Base-by-base conservation (phyloP, 1,140 invertebrate species). In the Brachionus plicatilis region DNA sequence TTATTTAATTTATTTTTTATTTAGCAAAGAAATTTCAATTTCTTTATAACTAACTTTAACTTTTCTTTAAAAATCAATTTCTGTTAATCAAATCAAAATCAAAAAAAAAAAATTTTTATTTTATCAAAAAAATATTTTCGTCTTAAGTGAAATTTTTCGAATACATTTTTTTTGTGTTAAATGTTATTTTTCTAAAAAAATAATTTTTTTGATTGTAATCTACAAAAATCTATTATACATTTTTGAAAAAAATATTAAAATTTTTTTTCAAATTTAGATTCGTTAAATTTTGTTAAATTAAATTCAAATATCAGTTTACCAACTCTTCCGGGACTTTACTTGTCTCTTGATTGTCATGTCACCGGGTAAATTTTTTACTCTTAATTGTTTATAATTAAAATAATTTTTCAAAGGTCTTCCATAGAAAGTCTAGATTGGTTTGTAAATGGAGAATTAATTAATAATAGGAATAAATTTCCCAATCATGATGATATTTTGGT, bases 281-380 rank as follows among this genome's bases (percentile, higher is more conserved):
- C 79, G 8, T 65, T 82, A 24, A 82, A 47, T 45, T 82, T 37
- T 47, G n/a, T 65, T 7, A n/a, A 20, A 17, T 20, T 33, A 11
- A 45, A 8, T 41, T 60, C 50, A 41, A 82, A 82, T 47, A 24
- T 65, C 6, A 82, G n/a, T 65, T 29, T 82, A 24, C 79, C 79
- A 47, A 68, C 53, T 41, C 4, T 82, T 14, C 79, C 79, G 14
- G 79, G 79, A 29, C 2, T 37, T 1, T 65, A 45, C 3, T 29
- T 82, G 4, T 24, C 24, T 4, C 33, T 82, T 17, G 53, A 37
- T 29, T 82, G 79, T 14, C 47, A 37, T 33, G 76, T 17, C 2
- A 37, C n/a, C 8, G 76, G 76, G 76, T 80, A 80, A 47, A 6
- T 17, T n/a, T 43, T 29, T 20, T 47, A 4, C n/a, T 29, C 17